A percentile compares a stretch with the other conserved stretches of the same genome.
Conservation (phyloP, 2,888 invertebrate genomes). For the Morinoia aosen region DNA sequence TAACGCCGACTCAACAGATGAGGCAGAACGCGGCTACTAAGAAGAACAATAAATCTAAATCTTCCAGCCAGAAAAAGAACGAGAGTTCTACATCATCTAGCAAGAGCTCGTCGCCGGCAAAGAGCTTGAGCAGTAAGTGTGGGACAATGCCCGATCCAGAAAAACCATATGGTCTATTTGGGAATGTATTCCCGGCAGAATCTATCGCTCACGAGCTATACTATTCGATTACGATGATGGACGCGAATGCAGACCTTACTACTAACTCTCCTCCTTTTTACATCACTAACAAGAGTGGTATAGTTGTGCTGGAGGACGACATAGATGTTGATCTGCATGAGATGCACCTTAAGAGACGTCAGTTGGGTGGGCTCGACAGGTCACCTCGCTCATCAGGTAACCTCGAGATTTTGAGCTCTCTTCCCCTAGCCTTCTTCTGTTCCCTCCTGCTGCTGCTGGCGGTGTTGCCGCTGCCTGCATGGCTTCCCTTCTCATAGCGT, state of each 20-base stretch:
- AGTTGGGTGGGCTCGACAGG: not conserved
- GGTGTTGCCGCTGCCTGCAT: conserved; percentile 37
- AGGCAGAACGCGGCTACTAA: conserved; percentile 22
- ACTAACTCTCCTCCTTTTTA: conserved; percentile 32
- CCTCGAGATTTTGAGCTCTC: not conserved
- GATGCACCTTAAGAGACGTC: not conserved
- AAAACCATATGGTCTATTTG: not conserved
- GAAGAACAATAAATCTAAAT: conserved; percentile 4
- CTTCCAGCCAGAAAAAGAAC: not conserved
- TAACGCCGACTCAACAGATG: not conserved
- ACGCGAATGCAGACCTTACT: not conserved
- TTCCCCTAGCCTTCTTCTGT: not conserved
- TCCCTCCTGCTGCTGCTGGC: not conserved
- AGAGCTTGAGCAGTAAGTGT: conserved; percentile 39
- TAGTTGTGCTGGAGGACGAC: conserved; percentile 46
- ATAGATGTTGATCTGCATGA: conserved; percentile 51
- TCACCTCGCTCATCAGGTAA: conserved; percentile 44
- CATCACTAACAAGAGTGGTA: conserved; percentile 15
- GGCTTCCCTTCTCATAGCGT: not conserved
- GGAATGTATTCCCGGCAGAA: not conserved
- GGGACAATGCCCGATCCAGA: not conserved
- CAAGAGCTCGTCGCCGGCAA: conserved; percentile 27
- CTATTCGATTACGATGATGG: conserved; percentile 9
- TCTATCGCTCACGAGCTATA: conserved; percentile 20
- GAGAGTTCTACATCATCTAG: not conserved